Evolutionary conservation across 2,888 invertebrate genomes (phyloP).

Genomic region (Halictus ligatus): DNA sequence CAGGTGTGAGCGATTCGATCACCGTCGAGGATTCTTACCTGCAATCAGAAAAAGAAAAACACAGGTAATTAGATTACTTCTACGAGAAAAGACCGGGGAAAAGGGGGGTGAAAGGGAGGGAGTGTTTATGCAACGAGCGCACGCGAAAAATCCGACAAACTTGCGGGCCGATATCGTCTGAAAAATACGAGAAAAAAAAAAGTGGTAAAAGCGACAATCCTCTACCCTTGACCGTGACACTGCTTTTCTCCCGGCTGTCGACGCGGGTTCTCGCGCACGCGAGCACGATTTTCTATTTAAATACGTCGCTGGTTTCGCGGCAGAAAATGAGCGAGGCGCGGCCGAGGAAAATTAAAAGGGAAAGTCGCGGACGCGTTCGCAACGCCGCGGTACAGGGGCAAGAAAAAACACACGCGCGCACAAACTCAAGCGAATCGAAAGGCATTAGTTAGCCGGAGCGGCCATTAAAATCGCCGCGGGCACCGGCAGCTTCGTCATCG

Average conservation of each 20-base stretch:
- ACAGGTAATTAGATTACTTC: background rate
- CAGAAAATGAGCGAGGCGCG: background rate
- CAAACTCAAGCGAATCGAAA: constrained; percentile 31
- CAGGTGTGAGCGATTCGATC: too few species aligned
- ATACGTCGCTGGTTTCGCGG: background rate
- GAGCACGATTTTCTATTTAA: constrained; percentile 10
- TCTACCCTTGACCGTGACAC: background rate
- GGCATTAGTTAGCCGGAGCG: constrained; percentile 49
- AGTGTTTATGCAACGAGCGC: background rate
- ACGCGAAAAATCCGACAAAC: background rate
- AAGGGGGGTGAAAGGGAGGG: background rate
- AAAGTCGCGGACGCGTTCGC: constrained; percentile 30
- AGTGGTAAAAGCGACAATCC: background rate
- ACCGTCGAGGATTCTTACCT: constrained; percentile 32
- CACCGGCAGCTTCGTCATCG: constrained; percentile 46
- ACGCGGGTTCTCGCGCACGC: constrained; percentile 2
- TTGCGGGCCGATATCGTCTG: background rate
- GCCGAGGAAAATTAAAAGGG: background rate
- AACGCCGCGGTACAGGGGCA: constrained; percentile 15
- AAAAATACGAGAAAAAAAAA: background rate
- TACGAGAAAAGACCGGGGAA: background rate
- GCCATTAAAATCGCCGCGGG: constrained; percentile 53
- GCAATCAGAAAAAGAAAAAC: constrained; percentile 7
- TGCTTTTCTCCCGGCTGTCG: background rate
- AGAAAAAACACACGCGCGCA: constrained; percentile 6